Percentiles rank a stretch among this genome's conserved stretches.
These are phyloP conservation scores for Anas georgica DNA, from an alignment of 2,797 vertebrate species.

Conservation along the genomic window DNA sequence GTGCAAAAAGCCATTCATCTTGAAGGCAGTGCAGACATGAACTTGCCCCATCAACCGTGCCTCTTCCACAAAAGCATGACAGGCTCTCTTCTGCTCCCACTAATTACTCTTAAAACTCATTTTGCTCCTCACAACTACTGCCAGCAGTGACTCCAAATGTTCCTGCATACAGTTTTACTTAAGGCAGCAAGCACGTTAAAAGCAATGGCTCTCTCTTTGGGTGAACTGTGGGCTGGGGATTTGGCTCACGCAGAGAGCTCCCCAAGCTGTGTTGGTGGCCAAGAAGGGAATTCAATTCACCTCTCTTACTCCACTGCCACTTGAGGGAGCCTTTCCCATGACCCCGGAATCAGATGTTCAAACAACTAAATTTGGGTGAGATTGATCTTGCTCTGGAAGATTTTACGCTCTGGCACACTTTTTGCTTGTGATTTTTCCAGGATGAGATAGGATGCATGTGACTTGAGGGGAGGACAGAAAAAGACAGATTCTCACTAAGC, in stretches of 20 bases:
- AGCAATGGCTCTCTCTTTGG: not conserved
- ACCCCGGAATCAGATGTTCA: not conserved
- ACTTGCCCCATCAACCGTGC: not conserved
- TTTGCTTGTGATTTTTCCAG: not conserved
- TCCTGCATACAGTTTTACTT: not conserved
- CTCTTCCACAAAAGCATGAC: not conserved
- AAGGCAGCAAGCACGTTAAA: not conserved
- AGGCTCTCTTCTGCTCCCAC: not conserved
- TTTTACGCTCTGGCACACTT: not conserved
- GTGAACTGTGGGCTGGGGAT: not conserved
- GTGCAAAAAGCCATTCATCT: conserved; percentile 1
- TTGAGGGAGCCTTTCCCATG: not conserved
- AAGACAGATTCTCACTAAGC: not conserved
- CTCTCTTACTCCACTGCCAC: rapidly evolving
- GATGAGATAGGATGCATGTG: rapidly evolving
- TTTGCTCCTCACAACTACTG: not conserved
- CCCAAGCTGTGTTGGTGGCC: not conserved
- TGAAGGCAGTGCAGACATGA: not conserved
- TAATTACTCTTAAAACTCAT: conserved; percentile 7
- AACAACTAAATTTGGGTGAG: not conserved
- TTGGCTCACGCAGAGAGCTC: rapidly evolving
- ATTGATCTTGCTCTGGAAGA: not conserved
- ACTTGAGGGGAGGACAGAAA: not conserved
- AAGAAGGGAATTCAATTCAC: not conserved
- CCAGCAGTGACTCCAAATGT: not conserved